Evolutionary conservation across 2,797 vertebrate genomes (phyloP).

Genomic region (Acropternis orthonyx): DNA sequence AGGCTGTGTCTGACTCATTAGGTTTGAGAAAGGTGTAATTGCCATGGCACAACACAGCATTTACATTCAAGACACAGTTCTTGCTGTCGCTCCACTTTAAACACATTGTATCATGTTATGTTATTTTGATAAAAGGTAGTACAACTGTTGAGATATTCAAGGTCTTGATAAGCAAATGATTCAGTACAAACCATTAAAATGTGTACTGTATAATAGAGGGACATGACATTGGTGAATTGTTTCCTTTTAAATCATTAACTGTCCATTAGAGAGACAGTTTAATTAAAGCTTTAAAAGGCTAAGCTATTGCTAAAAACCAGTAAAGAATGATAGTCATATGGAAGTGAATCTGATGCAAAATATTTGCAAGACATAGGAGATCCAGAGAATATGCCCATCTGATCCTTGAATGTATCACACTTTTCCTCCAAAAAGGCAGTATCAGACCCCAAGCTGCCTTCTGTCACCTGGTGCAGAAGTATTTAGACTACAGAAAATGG

Average conservation of each 20-base stretch:
- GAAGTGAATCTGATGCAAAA: neutral
- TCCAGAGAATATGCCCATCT: neutral
- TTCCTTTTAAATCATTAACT: constrained; percentile 61
- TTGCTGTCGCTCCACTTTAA: constrained; percentile 30
- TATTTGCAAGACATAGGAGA: neutral
- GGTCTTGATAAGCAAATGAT: constrained; percentile 36
- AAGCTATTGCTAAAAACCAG: neutral
- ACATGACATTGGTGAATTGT: constrained; percentile 37
- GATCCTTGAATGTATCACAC: neutral
- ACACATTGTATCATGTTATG: constrained; percentile 1
- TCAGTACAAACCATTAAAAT: constrained; percentile 31
- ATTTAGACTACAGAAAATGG: neutral
- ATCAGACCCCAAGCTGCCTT: neutral
- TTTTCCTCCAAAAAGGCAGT: neutral
- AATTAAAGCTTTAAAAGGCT: constrained; percentile 53
- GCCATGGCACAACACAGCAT: neutral
- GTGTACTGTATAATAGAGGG: constrained; percentile 6
- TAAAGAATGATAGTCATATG: constrained; percentile 17
- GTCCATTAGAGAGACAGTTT: constrained; percentile 52
- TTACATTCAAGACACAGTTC: constrained; percentile 32
- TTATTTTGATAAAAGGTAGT: constrained; percentile 43
- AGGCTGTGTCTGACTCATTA: constrained; percentile 34
- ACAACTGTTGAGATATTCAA: constrained; percentile 24
- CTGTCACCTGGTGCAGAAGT: neutral
- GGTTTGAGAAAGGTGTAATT: constrained; percentile 1